Evolutionary conservation across 2,797 vertebrate genomes (phyloP), one percentile per base, ranked within the genome.

Genomic region (Sphenopsis melanotis): DNA sequence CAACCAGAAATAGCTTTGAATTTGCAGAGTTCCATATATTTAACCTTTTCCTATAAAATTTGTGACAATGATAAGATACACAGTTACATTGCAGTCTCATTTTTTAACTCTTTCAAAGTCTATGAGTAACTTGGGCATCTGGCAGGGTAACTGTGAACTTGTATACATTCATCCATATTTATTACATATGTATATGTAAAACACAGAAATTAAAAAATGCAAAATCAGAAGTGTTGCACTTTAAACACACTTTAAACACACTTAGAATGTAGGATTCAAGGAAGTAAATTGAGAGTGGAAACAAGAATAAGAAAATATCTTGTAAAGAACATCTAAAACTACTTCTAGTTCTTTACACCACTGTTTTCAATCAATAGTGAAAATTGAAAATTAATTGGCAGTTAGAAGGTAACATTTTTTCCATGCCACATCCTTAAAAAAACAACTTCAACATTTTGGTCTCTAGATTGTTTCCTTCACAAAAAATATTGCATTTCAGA

Each of bases 251-350:
- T 87, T 95, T 15, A 59, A 84, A 79, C 29, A 61, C 4, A 29
- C 10, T 47, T 56, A 78, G 36, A 37, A 94, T 63, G 74, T 41
- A 96, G 26, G 23, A 96, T 74, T 92, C 60, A 83, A 91, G 34
- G 53, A 96, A 83, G 94, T 96, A 91, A 95, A 87, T 39, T 90
- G 60, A 56, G 42, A 81, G 47, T 82, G 32, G 76, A 57, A 92
- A 81, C 15, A 91, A 72, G 55, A 69, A 29, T 37, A 72, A 90
- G 36, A 17, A 81, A 95, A 69, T 68, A 18, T 39, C 27, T 82
- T 50, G 26, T 46, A 64, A 83, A 81, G 27, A 88, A 47, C 19
- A 65, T 11, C 76, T 91, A 80, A 77, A 36, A 59, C 23, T 2
- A 53, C 36, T 36, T 83, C 39, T 83, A 60, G 63, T 36, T 91